Evolutionary conservation across 2,113 vertebrate species (phyloP), one percentile per base, ranked within the genome.

Genomic region (Leucosticte australis): DNA sequence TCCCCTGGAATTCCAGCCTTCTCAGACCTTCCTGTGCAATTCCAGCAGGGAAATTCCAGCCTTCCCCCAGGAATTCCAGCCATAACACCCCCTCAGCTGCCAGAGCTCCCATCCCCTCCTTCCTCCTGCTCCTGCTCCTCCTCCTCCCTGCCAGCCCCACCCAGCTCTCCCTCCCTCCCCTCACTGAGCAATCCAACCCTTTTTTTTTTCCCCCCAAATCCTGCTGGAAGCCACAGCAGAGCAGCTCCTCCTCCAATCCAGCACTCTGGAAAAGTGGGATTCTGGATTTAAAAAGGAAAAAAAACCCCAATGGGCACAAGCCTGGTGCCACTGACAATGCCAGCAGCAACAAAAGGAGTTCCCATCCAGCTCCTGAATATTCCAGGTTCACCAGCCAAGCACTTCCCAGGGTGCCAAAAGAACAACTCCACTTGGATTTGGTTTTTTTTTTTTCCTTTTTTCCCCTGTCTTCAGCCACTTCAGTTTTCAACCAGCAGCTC

Each of bases 271-370:
- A 57, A 85, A 76, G 14, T 3, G 41, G 13, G 73, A 17, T 37
- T 30, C 0, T 0, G 39, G 33, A 33, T 8, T 20, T 15, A 11
- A 17, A 20, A 30, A 18, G 13, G n/a, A 44, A 20, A 67, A 65
- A 53, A 24, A 22, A 6, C 10, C 14, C 8, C 10, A 7, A 26
- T 0, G 8, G 44, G 83, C 33, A 59, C 27, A 8, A 1, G 0
- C 73, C 37, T 53, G 74, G 57, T 3, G 9, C 42, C 69, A 15
- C 42, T 0, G 50, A 30, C 46, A 35, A 8, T 0, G 7, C 4
- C 46, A 84, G 30, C 37, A 89, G 13, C 52, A 60, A 64, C 44
- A 62, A 64, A 49, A 83, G 55, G 28, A 33, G 30, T 44, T 50
- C 22, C 24, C 55, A 50, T 6, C 63, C 93, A 76, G 63, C 35